phyloP scores from a whole-genome alignment of 1,140 invertebrate genomes.

The Macrobrachium rosenbergii region DNA sequence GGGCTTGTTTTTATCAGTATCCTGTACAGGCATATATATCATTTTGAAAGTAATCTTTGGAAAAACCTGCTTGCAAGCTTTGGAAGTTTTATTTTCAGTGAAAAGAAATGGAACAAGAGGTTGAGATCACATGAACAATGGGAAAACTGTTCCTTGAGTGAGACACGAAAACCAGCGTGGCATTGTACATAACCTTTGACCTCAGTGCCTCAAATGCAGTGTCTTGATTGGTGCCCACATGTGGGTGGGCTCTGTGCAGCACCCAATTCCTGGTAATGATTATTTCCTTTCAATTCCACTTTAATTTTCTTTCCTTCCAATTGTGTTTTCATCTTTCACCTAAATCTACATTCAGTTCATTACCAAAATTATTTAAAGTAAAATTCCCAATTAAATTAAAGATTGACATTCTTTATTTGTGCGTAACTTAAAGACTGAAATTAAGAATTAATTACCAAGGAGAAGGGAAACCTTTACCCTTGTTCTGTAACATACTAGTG shows the following conservation, averaged over 20 bases:
- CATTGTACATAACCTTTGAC: constrained; percentile 40
- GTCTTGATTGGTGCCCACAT: constrained; percentile 30
- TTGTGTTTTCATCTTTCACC: constrained; percentile 1
- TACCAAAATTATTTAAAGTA: too few relatives aligned
- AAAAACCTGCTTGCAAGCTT: too few relatives aligned
- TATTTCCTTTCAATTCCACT: neutral
- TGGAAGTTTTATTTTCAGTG: neutral
- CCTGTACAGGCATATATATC: too few relatives aligned
- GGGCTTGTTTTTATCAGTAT: too few relatives aligned
- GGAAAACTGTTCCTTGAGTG: constrained; percentile 16
- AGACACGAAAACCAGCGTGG: constrained; percentile 24
- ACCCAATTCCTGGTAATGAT: constrained; percentile 33
- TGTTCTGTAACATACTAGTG: constrained; percentile 56
- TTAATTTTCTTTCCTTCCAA: neutral
- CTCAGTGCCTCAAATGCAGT: constrained; percentile 49
- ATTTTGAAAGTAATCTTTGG: too few relatives aligned
- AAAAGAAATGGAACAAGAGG: constrained; percentile 15
- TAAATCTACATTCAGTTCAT: neutral
- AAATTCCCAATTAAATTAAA: too few relatives aligned
- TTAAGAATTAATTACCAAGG: neutral
- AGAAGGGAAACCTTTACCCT: constrained; percentile 24
- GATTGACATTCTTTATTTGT: too few relatives aligned
- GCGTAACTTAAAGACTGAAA: neutral
- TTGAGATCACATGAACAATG: constrained; percentile 12
- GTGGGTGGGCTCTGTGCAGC: constrained; percentile 16